Evolutionary conservation across 2,113 vertebrate genomes (phyloP).

Genomic region (Acinonyx jubatus): DNA sequence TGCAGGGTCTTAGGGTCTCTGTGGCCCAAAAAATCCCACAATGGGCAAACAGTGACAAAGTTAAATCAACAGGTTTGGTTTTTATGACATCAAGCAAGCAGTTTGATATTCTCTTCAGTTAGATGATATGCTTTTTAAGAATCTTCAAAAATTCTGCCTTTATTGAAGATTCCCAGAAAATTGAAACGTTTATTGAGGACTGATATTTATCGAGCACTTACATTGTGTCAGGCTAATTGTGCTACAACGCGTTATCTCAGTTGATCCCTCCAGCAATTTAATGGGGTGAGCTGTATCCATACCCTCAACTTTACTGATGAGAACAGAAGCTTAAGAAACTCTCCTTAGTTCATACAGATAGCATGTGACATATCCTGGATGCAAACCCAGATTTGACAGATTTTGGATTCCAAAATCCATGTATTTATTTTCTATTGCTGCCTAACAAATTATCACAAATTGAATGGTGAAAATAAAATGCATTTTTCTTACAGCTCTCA

Average conservation of each 20-base stretch:
- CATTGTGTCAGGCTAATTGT: background rate
- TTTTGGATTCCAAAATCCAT: background rate
- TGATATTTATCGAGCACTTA: constrained; percentile 6
- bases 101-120: background rate
- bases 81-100: background rate
- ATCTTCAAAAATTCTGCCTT: constrained; percentile 19
- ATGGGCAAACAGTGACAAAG: background rate
- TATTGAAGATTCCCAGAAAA: background rate
- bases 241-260: background rate
- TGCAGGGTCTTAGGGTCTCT: background rate
- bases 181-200: background rate
- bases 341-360: background rate
- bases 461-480: background rate
- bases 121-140: constrained; percentile 12
- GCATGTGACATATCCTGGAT: background rate
- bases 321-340: background rate
- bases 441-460: background rate
- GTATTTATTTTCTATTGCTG: background rate
- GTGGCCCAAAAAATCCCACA: background rate
- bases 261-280: background rate
- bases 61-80: background rate
- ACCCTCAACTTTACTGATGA: background rate
- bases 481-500: background rate
- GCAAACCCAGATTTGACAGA: background rate
- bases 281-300: background rate